A percentile compares a stretch with the other conserved stretches of the same genome.
Evolutionary conservation across 2,888 invertebrate genomes (phyloP).

Genomic region (Caenorhabditis parvicauda): DNA sequence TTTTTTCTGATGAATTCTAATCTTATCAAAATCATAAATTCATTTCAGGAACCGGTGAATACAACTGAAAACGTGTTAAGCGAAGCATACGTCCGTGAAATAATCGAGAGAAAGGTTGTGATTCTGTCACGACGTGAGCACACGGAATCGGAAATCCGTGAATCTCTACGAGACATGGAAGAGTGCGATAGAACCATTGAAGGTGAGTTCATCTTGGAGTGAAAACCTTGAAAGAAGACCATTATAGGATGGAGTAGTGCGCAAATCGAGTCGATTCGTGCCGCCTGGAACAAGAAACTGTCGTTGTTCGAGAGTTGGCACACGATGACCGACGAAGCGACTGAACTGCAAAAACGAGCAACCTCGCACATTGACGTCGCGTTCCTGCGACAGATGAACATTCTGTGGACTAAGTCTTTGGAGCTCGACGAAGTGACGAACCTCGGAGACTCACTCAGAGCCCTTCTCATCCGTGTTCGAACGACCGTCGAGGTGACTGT

Average conservation of each 20-base stretch:
- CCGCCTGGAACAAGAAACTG: slow-evolving; percentile 27
- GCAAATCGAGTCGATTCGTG: slow-evolving; percentile 25
- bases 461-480: slow-evolving; percentile 22
- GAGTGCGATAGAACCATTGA: slow-evolving; percentile 39
- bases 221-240: too few relatives aligned
- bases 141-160: slow-evolving; percentile 42
- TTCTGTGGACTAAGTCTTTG: slow-evolving; percentile 13
- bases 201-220: too few relatives aligned
- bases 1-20: not conserved
- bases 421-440: slow-evolving; percentile 25
- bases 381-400: slow-evolving; percentile 12
- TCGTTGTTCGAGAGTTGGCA: slow-evolving; percentile 36
- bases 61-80: slow-evolving; percentile 30
- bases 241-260: slow-evolving; percentile 35
- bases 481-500: slow-evolving; percentile 21
- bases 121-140: slow-evolving; percentile 39
- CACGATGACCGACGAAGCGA: slow-evolving; percentile 26
- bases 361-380: slow-evolving; percentile 17
- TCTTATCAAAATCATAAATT: not conserved
- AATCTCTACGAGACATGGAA: slow-evolving; percentile 47
- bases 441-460: slow-evolving; percentile 19
- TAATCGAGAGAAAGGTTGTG: slow-evolving; percentile 36
- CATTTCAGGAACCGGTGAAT: slow-evolving; percentile 31
- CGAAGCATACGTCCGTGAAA: slow-evolving; percentile 37
- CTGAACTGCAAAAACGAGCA: slow-evolving; percentile 10